Evolutionary conservation across 2,888 invertebrate species (phyloP).

Genomic region (Leistus spinibarbis): DNA sequence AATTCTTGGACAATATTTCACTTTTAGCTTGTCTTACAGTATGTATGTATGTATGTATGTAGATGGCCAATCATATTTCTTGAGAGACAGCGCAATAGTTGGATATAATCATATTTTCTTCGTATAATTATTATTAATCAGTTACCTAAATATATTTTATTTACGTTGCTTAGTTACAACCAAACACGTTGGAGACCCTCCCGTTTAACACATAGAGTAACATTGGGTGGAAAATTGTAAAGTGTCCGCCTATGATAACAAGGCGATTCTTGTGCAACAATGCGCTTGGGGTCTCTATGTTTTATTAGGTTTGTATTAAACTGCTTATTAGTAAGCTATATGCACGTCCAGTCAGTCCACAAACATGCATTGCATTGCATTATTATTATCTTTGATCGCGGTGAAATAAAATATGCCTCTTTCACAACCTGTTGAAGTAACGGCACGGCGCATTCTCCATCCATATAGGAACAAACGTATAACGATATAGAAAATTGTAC

Average conservation of each 20-base stretch:
- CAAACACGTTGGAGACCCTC: too few relatives aligned
- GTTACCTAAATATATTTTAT: too few relatives aligned
- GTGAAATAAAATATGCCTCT: not conserved
- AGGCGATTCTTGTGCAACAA: slow-evolving; percentile 15
- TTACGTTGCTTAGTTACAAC: too few relatives aligned
- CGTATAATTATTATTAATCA: too few relatives aligned
- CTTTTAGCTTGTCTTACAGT: too few relatives aligned
- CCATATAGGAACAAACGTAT: not conserved
- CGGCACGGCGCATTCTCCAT: not conserved
- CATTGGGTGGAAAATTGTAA: not conserved
- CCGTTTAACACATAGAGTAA: too few relatives aligned
- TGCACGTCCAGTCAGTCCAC: not conserved
- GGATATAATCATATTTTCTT: too few relatives aligned
- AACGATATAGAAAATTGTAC: not conserved
- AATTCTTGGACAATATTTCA: too few relatives aligned
- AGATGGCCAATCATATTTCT: too few relatives aligned
- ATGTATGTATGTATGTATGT: too few relatives aligned
- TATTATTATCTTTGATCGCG: not conserved
- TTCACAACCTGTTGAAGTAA: not conserved
- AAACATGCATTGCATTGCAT: too few relatives aligned
- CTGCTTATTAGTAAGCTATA: slow-evolving; percentile 17
- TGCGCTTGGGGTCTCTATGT: slow-evolving; percentile 23
- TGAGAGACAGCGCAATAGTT: too few relatives aligned
- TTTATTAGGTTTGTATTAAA: slow-evolving; percentile 25
- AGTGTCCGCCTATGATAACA: not conserved